Conservation (phyloP, 2,888 invertebrate genomes). For the Bimastos eiseni region DNA sequence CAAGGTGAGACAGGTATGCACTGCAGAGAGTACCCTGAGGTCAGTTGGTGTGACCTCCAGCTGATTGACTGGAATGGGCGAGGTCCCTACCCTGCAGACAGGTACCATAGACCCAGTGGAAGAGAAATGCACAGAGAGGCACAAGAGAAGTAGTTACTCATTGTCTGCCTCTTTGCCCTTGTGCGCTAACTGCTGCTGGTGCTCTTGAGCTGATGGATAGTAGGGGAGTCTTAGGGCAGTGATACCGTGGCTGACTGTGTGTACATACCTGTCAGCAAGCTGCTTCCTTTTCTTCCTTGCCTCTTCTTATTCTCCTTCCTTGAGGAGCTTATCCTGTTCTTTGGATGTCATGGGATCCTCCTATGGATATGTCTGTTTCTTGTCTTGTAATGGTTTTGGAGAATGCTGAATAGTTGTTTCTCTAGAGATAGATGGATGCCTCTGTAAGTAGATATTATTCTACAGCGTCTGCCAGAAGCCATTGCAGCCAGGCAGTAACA, state of each 20-base stretch:
- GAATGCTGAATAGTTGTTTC: not conserved
- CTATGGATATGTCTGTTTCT: not conserved
- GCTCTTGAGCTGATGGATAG: not conserved
- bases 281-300: not conserved
- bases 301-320: not conserved
- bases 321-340: not conserved
- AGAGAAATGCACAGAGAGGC: not conserved
- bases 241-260: not conserved
- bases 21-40: not conserved
- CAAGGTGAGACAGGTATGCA: not conserved
- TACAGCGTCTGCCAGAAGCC: not conserved
- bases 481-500: not conserved
- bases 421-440: not conserved
- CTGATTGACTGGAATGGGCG: not conserved
- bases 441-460: not conserved
- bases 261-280: not conserved
- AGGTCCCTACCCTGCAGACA: not conserved
- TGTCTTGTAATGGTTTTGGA: slow-evolving; percentile 6
- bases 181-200: not conserved
- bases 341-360: not conserved
- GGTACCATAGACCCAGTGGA: not conserved
- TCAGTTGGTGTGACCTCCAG: not conserved
- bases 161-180: not conserved
- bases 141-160: not conserved
- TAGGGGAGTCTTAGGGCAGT: not conserved